phyloP scores from a whole-genome alignment of 2,888 invertebrate genomes.

The Tricholauxania praeusta region DNA sequence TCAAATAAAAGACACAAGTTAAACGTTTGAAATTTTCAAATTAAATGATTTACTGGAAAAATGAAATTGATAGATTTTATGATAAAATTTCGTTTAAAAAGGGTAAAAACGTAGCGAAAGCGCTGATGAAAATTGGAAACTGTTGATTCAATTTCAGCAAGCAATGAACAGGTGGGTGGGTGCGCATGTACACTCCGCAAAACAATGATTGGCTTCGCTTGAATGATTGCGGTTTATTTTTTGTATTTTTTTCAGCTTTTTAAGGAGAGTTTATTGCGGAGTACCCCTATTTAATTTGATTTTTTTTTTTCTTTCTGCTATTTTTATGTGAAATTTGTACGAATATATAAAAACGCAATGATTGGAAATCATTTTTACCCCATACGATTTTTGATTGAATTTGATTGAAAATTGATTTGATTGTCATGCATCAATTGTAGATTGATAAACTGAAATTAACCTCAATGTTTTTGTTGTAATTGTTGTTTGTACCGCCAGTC shows the following conservation, averaged over 20 bases:
- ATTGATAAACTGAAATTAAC: background rate
- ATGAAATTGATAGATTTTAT: background rate
- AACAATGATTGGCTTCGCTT: background rate
- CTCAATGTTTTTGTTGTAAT: background rate
- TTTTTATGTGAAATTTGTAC: slow-evolving; percentile 3
- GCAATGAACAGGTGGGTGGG: slow-evolving; percentile 8
- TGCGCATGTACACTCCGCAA: background rate
- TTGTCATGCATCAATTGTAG: background rate
- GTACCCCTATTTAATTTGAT: background rate
- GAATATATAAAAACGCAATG: slow-evolving; percentile 19
- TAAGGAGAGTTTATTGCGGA: background rate
- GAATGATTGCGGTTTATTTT: too few relatives aligned
- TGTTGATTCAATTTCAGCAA: background rate
- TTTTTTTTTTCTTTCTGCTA: too few relatives aligned
- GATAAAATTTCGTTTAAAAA: slow-evolving; percentile 17
- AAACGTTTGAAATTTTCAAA: slow-evolving; percentile 41
- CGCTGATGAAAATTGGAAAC: slow-evolving; percentile 21
- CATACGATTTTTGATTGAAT: slow-evolving; percentile 20
- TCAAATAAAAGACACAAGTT: slow-evolving; percentile 37
- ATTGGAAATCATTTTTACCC: slow-evolving; percentile 23
- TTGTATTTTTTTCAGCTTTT: too few relatives aligned
- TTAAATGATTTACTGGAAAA: slow-evolving; percentile 38
- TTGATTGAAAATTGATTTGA: slow-evolving; percentile 13
- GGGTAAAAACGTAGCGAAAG: background rate
- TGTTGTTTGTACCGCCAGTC: background rate